These are phyloP conservation scores for Macquaria ambigua DNA, from an alignment of 2,113 vertebrate species.

Conservation along the genomic window DNA sequence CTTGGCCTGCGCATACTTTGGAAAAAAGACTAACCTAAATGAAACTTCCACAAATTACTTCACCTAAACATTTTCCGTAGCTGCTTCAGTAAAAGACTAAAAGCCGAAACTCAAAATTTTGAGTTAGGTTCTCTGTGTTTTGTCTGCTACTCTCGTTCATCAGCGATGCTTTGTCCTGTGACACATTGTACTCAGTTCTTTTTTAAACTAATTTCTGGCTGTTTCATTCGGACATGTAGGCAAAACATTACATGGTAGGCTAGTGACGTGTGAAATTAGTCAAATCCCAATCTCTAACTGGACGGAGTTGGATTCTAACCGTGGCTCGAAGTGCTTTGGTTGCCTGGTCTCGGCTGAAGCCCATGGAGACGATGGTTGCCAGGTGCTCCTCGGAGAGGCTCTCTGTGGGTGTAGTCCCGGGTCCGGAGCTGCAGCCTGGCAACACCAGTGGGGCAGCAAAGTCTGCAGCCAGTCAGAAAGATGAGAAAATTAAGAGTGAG, in stretches of 20 bases:
- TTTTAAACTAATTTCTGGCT: neutral
- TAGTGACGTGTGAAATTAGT: conserved; percentile 22
- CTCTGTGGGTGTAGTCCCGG: conserved; percentile 87
- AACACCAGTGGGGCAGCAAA: conserved; percentile 94
- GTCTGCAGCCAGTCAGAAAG: conserved; percentile 84
- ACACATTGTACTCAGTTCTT: neutral
- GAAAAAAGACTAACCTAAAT: neutral
- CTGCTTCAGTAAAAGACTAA: neutral
- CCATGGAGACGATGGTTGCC: conserved; percentile 98
- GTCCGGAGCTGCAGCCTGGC: conserved; percentile 90
- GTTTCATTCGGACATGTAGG: neutral
- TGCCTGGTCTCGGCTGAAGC: conserved; percentile 97
- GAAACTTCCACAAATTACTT: neutral
- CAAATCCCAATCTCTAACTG: neutral
- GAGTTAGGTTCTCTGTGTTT: neutral
- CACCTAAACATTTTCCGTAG: too few species aligned
- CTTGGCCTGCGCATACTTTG: neutral
- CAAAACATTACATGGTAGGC: neutral
- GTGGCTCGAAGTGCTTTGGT: conserved; percentile 95
- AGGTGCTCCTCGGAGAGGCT: conserved; percentile 95
- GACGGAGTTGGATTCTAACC: conserved; percentile 78
- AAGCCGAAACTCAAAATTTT: neutral
- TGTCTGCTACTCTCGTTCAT: neutral
- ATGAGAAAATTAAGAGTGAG: conserved; percentile 23
- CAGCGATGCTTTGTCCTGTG: neutral